A percentile compares a stretch with the other conserved stretches of the same genome.
phyloP scores from a whole-genome alignment of 1,140 invertebrate species.

The Drosophila tropicalis region DNA sequence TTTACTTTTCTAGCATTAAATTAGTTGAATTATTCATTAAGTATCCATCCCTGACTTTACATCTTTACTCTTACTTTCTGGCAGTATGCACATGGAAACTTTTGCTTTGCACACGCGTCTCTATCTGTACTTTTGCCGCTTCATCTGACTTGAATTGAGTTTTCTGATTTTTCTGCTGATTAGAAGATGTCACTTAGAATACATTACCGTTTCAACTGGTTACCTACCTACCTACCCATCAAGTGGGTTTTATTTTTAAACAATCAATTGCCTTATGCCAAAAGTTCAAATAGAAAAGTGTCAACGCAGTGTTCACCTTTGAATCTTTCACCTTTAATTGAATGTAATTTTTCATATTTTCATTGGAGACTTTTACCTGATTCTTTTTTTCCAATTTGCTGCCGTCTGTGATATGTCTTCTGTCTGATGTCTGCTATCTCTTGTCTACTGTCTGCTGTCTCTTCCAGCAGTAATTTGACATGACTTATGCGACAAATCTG shows the following conservation, averaged over 20 bases:
- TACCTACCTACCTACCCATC: neutral
- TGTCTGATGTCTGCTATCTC: conserved; percentile 17
- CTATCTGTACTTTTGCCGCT: neutral
- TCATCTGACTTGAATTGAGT: conserved; percentile 24
- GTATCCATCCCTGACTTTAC: conserved; percentile 3
- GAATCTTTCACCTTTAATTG: conserved; percentile 60
- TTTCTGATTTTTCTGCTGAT: conserved; percentile 44
- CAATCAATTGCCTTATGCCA: conserved; percentile 28
- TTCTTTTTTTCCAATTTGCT: neutral
- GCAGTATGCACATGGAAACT: neutral
- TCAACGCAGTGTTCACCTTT: conserved; percentile 40
- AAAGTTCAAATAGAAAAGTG: conserved; percentile 23
- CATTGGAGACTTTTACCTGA: conserved; percentile 17
- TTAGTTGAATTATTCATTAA: neutral
- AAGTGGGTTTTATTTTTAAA: conserved; percentile 5
- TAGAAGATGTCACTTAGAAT: conserved; percentile 36
- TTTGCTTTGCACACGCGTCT: neutral
- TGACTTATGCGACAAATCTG: conserved; percentile 81
- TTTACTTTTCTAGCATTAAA: too few relatives aligned
- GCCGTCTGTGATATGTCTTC: neutral
- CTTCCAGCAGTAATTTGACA: conserved; percentile 63
- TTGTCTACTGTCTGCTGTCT: conserved; percentile 24
- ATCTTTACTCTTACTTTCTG: neutral
- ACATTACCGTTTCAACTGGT: conserved; percentile 22
- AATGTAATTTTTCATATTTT: conserved; percentile 67